These are phyloP conservation scores for Onychomys arenicola DNA, from an alignment of 2,797 vertebrate species.

Conservation along the genomic window DNA sequence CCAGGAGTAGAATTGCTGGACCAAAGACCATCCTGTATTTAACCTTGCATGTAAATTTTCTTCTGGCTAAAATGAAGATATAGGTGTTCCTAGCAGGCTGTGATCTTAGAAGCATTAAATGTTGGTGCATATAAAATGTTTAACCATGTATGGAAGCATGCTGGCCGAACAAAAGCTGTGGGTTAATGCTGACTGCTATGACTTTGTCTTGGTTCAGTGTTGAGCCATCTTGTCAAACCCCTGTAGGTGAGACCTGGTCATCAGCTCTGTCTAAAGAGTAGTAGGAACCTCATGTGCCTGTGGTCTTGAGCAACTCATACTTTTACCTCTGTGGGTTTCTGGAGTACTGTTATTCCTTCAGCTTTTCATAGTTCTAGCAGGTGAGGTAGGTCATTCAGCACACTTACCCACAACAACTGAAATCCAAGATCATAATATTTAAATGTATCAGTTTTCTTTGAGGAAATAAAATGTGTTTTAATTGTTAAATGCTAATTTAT, in stretches of 20 bases:
- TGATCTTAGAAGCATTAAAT: not conserved
- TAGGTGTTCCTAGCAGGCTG: not conserved
- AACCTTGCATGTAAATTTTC: not conserved
- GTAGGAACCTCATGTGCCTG: fast-evolving
- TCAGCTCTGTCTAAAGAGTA: fast-evolving
- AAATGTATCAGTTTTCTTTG: not conserved
- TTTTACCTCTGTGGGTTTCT: not conserved
- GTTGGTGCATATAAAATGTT: no score
- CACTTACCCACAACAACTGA: not conserved
- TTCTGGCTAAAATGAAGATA: not conserved
- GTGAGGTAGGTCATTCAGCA: no score
- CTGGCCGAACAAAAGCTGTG: fast-evolving
- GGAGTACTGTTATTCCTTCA: fast-evolving
- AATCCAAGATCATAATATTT: not conserved
- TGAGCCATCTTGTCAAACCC: fast-evolving
- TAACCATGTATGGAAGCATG: not conserved
- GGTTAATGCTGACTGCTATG: not conserved
- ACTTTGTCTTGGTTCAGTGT: not conserved
- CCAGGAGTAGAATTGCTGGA: not conserved
- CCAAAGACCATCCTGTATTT: not conserved
- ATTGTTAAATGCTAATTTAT: not conserved
- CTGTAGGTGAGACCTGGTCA: fast-evolving
- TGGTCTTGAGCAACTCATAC: fast-evolving
- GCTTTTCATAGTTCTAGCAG: not conserved
- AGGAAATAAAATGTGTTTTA: not conserved